Conservation (phyloP, 2,888 invertebrate species). For the Micoletzkya japonica region DNA sequence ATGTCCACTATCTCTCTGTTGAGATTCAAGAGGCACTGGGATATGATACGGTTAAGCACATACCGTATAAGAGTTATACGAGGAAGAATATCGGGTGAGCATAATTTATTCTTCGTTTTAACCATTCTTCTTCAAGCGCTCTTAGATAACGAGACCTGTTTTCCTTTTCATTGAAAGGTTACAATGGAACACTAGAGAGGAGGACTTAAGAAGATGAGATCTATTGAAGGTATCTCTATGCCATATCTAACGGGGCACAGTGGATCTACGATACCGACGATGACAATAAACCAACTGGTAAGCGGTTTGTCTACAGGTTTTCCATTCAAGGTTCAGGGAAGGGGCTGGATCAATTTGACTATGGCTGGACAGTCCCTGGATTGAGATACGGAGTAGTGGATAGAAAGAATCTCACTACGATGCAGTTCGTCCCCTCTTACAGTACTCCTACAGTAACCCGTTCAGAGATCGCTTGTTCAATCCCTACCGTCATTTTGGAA, state of each 20-base stretch:
- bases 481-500: slow-evolving; percentile 40
- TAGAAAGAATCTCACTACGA: not conserved
- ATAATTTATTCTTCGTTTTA: too few species aligned
- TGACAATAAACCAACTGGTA: slow-evolving; percentile 36
- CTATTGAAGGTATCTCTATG: slow-evolving; percentile 33
- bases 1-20: slow-evolving; percentile 30
- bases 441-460: not conserved
- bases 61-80: slow-evolving; percentile 35
- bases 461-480: slow-evolving; percentile 34
- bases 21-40: too few species aligned
- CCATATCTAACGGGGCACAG: slow-evolving; percentile 37
- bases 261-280: slow-evolving; percentile 44
- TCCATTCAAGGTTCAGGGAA: slow-evolving; percentile 28
- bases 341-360: slow-evolving; percentile 40
- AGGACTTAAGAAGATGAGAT: not conserved
- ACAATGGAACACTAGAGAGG: too few species aligned
- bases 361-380: slow-evolving; percentile 25
- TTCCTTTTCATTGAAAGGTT: too few species aligned
- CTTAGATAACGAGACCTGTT: not conserved
- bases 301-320: not conserved
- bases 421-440: not conserved
- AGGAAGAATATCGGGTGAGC: slow-evolving; percentile 33
- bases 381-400: slow-evolving; percentile 29
- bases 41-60: too few species aligned
- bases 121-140: too few species aligned